Evolutionary conservation across 2,113 vertebrate species (phyloP).

Genomic region (Hypomesus transpacificus): DNA sequence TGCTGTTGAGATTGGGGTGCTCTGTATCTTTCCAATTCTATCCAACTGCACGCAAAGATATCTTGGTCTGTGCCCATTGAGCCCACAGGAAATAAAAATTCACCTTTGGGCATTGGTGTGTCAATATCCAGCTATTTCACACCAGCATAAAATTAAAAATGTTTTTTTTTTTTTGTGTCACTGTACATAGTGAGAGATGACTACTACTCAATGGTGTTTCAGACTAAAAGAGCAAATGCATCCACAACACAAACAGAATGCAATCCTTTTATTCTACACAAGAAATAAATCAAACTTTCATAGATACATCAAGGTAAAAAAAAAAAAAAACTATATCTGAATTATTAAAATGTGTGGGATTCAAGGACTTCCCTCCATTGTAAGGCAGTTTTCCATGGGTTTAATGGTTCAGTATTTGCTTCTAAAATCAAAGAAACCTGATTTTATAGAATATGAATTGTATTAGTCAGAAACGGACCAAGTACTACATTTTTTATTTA

Average conservation of each 20-base stretch:
- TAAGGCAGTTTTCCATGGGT: neutral
- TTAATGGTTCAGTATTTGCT: neutral
- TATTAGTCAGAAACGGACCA: neutral
- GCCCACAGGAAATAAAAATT: too few relatives aligned
- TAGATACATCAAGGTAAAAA: neutral
- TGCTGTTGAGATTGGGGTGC: too few relatives aligned
- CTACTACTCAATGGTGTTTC: neutral
- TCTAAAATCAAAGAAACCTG: neutral
- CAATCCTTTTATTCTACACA: conserved; percentile 27
- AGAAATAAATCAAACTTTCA: neutral
- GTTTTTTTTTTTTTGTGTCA: too few relatives aligned
- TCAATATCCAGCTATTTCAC: too few relatives aligned
- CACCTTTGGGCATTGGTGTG: too few relatives aligned
- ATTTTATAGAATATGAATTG: neutral
- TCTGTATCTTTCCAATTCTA: too few relatives aligned
- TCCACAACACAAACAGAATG: neutral
- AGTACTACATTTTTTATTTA: neutral
- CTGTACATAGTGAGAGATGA: too few relatives aligned
- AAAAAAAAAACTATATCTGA: neutral
- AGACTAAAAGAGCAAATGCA: neutral
- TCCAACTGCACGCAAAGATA: too few relatives aligned
- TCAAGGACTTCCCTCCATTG: too few relatives aligned
- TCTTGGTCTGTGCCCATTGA: too few relatives aligned
- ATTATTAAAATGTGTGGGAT: neutral
- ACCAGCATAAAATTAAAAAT: too few relatives aligned